Percentiles rank a stretch among this genome's conserved stretches.
Evolutionary conservation across 2,113 vertebrate genomes (phyloP).

Genomic region (Rutilus rutilus): DNA sequence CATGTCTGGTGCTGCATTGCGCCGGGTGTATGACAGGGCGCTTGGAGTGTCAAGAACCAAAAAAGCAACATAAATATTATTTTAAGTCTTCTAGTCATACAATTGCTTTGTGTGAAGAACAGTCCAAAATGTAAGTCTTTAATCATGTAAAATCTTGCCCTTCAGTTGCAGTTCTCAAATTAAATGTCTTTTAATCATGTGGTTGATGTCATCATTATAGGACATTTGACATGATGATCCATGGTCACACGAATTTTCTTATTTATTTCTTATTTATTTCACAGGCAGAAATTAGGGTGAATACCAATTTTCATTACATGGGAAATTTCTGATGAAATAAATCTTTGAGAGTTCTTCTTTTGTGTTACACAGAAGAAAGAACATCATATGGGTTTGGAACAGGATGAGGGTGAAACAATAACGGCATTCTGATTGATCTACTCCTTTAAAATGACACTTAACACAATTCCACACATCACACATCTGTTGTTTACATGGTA

Average conservation of each 20-base stretch:
- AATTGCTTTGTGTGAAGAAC: too few relatives aligned
- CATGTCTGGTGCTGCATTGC: too few relatives aligned
- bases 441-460: too few relatives aligned
- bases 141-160: background rate
- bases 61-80: background rate
- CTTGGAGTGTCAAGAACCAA: background rate
- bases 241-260: background rate
- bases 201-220: background rate
- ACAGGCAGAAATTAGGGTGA: background rate
- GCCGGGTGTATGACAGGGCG: too few relatives aligned
- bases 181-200: background rate
- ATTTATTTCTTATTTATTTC: background rate
- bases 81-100: too few relatives aligned
- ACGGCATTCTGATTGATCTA: too few relatives aligned
- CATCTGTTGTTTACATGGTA: too few relatives aligned
- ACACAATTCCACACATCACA: too few relatives aligned
- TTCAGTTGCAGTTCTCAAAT: background rate
- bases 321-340: background rate
- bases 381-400: too few relatives aligned
- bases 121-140: background rate
- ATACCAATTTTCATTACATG: background rate
- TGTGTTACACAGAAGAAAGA: background rate
- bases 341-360: background rate
- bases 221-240: background rate
- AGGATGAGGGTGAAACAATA: too few relatives aligned